Percentiles rank a stretch among this genome's conserved stretches.
Evolutionary conservation across 2,797 vertebrate genomes (phyloP).

Genomic region (Hydrocynus forskahlii): DNA sequence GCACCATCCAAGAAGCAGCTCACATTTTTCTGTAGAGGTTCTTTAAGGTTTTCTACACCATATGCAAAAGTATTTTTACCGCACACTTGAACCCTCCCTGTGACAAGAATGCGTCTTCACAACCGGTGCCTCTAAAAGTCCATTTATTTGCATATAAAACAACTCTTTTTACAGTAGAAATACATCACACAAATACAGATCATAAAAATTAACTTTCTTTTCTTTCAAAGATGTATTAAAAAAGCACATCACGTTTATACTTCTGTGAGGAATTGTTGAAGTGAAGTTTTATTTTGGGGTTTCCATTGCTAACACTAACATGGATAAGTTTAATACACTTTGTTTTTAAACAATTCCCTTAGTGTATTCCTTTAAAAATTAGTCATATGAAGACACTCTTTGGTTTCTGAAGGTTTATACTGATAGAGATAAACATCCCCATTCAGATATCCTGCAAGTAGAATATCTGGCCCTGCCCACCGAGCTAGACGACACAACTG

Average conservation of each 20-base stretch:
- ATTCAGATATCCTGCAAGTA: slow-evolving; percentile 58
- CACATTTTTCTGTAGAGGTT: too few relatives aligned
- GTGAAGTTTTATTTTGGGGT: neutral
- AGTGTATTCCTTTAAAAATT: too few relatives aligned
- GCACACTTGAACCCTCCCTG: too few relatives aligned
- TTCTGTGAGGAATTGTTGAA: neutral
- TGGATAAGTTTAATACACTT: neutral
- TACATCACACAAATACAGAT: neutral
- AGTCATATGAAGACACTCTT: neutral
- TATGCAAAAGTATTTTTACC: too few relatives aligned
- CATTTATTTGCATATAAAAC: slow-evolving; percentile 14
- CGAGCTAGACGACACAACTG: slow-evolving; percentile 53
- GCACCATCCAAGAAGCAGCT: too few relatives aligned
- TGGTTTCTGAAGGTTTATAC: slow-evolving; percentile 34
- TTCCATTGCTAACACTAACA: neutral
- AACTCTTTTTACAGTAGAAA: neutral
- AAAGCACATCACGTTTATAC: neutral
- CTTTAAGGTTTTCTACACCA: too few relatives aligned
- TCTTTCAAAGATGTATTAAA: neutral
- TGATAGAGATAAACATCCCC: slow-evolving; percentile 60
- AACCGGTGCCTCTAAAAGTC: neutral
- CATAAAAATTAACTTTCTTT: neutral
- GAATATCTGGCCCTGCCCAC: slow-evolving; percentile 55
- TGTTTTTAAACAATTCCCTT: neutral
- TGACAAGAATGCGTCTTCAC: neutral